These are phyloP conservation scores for Lathronympha strigana DNA, from an alignment of 2,888 invertebrate genomes.

Conservation along the genomic window DNA sequence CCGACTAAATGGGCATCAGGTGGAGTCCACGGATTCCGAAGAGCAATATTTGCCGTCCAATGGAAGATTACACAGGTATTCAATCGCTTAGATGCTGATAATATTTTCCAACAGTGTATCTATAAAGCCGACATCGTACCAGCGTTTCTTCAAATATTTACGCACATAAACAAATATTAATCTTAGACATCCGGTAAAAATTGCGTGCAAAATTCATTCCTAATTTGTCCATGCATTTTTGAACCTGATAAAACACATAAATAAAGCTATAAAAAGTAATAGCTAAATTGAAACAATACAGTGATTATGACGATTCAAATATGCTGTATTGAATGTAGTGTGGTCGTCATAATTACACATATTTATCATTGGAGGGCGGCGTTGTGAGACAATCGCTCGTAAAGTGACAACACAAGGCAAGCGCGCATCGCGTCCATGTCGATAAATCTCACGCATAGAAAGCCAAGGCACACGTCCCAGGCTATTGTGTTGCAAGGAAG, in stretches of 20 bases:
- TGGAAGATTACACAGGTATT: constrained; percentile 50
- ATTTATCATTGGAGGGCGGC: constrained; percentile 48
- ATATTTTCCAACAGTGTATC: constrained; percentile 31
- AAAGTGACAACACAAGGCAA: constrained; percentile 61
- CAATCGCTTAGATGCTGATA: constrained; percentile 32
- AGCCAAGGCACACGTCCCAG: constrained; percentile 41
- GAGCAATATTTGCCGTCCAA: constrained; percentile 62
- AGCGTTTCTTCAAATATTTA: constrained; percentile 16
- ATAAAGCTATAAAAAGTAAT: constrained; percentile 51
- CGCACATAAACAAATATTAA: not conserved
- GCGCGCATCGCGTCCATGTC: constrained; percentile 42
- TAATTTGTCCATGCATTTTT: too few relatives aligned
- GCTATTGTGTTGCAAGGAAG: constrained; percentile 57
- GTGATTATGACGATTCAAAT: constrained; percentile 44
- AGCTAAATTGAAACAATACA: constrained; percentile 49
- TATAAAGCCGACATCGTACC: constrained; percentile 17
- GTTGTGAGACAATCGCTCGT: constrained; percentile 61
- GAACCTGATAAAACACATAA: too few relatives aligned
- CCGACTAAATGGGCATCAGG: constrained; percentile 72
- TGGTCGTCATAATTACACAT: constrained; percentile 55
- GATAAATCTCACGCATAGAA: constrained; percentile 43
- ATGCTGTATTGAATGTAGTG: constrained; percentile 53
- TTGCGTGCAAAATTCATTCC: too few relatives aligned
- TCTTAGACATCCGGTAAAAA: too few relatives aligned
- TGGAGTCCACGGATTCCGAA: constrained; percentile 61